Conservation (phyloP, 2,797 vertebrate species). For the Scleropages formosus region DNA sequence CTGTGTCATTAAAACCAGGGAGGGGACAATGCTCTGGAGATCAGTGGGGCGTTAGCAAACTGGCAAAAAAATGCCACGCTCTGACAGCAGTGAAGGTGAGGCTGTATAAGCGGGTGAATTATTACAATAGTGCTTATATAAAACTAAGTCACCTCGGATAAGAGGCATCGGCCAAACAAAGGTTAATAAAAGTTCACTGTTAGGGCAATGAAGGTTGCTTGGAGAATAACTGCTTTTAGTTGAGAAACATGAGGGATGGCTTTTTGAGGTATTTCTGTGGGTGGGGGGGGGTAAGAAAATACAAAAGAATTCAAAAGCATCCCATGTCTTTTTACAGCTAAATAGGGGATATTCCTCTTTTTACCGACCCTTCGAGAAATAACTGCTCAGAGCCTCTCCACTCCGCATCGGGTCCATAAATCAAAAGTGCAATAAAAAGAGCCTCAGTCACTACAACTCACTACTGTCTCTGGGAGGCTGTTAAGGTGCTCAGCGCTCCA, state of each 20-base stretch:
- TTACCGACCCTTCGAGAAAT: slow-evolving; percentile 18
- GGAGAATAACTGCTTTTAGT: background rate
- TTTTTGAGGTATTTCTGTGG: background rate
- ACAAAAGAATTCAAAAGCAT: background rate
- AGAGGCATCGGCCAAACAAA: no score
- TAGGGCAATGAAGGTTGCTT: background rate
- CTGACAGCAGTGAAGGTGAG: background rate
- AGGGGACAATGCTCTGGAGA: background rate
- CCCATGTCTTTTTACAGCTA: background rate
- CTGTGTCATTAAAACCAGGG: background rate
- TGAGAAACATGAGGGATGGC: background rate
- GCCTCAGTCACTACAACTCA: background rate
- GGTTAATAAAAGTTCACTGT: background rate
- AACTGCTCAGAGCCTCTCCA: background rate
- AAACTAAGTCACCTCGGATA: no score
- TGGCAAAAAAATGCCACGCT: background rate
- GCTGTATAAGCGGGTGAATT: no score
- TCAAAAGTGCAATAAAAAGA: slow-evolving; percentile 1
- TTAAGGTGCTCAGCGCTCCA: background rate
- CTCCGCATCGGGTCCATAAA: background rate
- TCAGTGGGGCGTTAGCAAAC: background rate
- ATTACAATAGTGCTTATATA: no score
- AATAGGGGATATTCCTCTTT: slow-evolving; percentile 9
- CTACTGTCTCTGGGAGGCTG: background rate
- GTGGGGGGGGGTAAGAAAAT: background rate